A percentile compares a stretch with the other conserved stretches of the same genome.
phyloP scores from a whole-genome alignment of 2,888 invertebrate genomes.

The Acrobasis repandana region DNA sequence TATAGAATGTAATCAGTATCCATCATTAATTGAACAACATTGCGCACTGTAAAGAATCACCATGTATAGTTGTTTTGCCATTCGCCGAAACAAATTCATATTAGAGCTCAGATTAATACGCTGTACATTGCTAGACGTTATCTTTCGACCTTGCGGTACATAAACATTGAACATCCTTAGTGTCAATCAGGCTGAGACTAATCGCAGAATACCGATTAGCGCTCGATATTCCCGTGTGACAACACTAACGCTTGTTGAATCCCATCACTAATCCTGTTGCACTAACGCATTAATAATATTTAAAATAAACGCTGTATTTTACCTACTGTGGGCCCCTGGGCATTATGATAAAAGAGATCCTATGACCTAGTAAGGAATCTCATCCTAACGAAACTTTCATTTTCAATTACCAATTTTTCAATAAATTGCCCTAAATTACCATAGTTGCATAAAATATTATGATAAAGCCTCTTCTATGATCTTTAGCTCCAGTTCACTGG shows the following conservation, averaged over 20 bases:
- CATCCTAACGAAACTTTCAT: too few relatives aligned
- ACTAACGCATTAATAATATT: slow-evolving; percentile 31
- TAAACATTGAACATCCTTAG: slow-evolving; percentile 41
- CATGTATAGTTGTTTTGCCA: neutral
- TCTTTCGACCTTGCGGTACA: slow-evolving; percentile 42
- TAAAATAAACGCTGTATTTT: neutral
- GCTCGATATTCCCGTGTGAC: slow-evolving; percentile 36
- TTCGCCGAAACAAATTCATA: slow-evolving; percentile 2
- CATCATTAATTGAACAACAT: too few relatives aligned
- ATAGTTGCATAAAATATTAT: too few relatives aligned
- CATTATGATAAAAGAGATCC: too few relatives aligned
- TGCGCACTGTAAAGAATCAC: too few relatives aligned
- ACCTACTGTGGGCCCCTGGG: too few relatives aligned
- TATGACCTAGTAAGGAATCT: too few relatives aligned
- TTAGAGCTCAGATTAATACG: slow-evolving; percentile 2
- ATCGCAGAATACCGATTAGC: slow-evolving; percentile 49
- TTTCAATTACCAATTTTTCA: too few relatives aligned
- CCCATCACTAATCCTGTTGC: slow-evolving; percentile 20
- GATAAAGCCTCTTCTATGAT: too few relatives aligned
- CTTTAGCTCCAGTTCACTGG: too few relatives aligned
- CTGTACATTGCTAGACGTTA: slow-evolving; percentile 29
- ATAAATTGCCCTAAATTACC: too few relatives aligned
- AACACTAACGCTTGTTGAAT: slow-evolving; percentile 36
- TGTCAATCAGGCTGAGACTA: slow-evolving; percentile 44
- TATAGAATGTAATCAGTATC: too few relatives aligned